These are phyloP conservation scores for Loripinus fragilis DNA, from an alignment of 2,888 invertebrate genomes.

Conservation along the genomic window DNA sequence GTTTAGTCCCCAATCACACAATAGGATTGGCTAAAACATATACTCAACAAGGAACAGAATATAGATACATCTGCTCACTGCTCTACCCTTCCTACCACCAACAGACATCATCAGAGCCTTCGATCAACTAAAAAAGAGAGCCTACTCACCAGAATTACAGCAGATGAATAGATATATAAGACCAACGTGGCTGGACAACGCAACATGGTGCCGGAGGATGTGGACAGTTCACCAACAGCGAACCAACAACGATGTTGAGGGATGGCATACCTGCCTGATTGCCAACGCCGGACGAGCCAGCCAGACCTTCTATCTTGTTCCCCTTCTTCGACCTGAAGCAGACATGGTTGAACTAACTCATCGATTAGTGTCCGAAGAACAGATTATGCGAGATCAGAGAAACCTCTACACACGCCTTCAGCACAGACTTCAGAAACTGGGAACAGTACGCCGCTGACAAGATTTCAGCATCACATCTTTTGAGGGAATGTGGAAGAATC, in stretches of 20 bases:
- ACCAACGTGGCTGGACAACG: not conserved
- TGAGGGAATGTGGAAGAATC: not conserved
- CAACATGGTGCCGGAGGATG: not conserved
- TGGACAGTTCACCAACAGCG: not conserved
- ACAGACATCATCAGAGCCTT: not conserved
- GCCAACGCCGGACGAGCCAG: not conserved
- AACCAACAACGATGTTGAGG: constrained; percentile 1
- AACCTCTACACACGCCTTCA: not conserved
- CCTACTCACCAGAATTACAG: not conserved
- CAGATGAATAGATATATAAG: not conserved
- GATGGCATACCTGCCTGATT: too few relatives aligned
- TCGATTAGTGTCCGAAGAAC: not conserved
- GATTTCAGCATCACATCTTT: not conserved
- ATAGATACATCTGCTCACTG: not conserved
- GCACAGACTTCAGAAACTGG: not conserved
- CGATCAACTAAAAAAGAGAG: not conserved
- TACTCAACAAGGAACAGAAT: not conserved
- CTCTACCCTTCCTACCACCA: constrained; percentile 2
- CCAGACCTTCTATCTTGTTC: not conserved
- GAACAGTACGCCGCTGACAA: not conserved
- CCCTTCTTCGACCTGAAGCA: not conserved
- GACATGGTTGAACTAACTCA: not conserved
- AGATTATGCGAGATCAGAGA: not conserved
- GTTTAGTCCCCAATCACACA: too few relatives aligned
- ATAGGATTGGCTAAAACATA: not conserved